Conservation (phyloP, 2,888 invertebrate species). For the Diarsia brunnea region DNA sequence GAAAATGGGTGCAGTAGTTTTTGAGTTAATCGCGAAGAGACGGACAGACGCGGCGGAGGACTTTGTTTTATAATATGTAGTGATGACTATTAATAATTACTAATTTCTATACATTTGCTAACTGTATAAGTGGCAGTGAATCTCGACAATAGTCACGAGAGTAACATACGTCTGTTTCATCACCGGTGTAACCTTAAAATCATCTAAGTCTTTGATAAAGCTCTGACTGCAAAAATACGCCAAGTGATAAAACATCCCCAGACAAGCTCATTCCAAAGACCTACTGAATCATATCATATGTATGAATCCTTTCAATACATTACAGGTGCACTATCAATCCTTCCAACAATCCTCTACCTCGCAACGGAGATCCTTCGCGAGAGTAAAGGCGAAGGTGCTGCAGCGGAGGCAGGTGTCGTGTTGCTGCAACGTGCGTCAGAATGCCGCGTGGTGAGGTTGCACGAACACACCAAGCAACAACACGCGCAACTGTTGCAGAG, state of each 20-base stretch:
- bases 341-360: slow-evolving; percentile 98
- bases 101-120: too few species aligned
- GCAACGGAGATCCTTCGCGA: slow-evolving; percentile 97
- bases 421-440: slow-evolving; percentile 95
- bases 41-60: too few species aligned
- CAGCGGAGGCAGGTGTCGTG: slow-evolving; percentile 93
- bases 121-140: too few species aligned
- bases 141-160: too few species aligned
- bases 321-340: slow-evolving; percentile 95
- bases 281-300: background rate
- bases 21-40: too few species aligned
- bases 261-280: background rate
- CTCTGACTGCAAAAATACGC: background rate
- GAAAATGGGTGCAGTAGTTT: too few species aligned
- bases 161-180: too few species aligned
- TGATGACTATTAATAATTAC: too few species aligned
- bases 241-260: too few species aligned
- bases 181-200: background rate
- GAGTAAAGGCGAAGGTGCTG: slow-evolving; percentile 92
- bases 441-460: slow-evolving; percentile 92
- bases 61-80: too few species aligned
- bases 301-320: slow-evolving; percentile 27
- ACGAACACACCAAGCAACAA: slow-evolving; percentile 92
- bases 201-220: background rate
- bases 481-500: slow-evolving; percentile 97